These are phyloP conservation scores for Strigamia crassipes DNA, from an alignment of 2,888 invertebrate species.

Conservation along the genomic window DNA sequence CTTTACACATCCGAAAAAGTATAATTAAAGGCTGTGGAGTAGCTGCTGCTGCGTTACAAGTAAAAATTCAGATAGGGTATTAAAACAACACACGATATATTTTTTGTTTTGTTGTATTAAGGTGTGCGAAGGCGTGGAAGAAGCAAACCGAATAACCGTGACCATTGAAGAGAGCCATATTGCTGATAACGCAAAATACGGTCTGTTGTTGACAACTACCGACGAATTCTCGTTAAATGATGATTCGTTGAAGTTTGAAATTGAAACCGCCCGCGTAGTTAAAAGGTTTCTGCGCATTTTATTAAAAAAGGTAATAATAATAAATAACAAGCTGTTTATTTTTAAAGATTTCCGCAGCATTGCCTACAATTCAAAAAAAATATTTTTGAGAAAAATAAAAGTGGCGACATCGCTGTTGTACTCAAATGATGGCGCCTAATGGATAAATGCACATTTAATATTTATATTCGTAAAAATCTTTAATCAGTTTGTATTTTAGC, in stretches of 20 bases:
- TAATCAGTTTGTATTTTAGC: not conserved
- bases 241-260: not conserved
- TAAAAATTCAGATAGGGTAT: not conserved
- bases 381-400: constrained; percentile 20
- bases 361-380: not conserved
- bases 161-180: not conserved
- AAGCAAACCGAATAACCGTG: not conserved
- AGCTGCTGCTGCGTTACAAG: constrained; percentile 17
- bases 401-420: not conserved
- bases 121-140: not conserved
- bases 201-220: not conserved
- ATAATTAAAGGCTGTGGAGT: not conserved
- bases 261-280: not conserved
- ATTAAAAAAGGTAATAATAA: not conserved
- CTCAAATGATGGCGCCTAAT: not conserved
- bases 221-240: not conserved
- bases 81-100: not conserved
- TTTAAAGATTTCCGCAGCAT: constrained; percentile 14
- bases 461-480: not conserved
- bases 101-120: not conserved
- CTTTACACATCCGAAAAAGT: not conserved
- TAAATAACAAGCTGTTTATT: not conserved
- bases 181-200: not conserved
- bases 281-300: not conserved
- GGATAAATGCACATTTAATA: not conserved